Percentiles rank a stretch among this genome's conserved stretches.
These are phyloP conservation scores for Laticauda colubrina DNA, from an alignment of 2,113 vertebrate genomes.

Conservation along the genomic window DNA sequence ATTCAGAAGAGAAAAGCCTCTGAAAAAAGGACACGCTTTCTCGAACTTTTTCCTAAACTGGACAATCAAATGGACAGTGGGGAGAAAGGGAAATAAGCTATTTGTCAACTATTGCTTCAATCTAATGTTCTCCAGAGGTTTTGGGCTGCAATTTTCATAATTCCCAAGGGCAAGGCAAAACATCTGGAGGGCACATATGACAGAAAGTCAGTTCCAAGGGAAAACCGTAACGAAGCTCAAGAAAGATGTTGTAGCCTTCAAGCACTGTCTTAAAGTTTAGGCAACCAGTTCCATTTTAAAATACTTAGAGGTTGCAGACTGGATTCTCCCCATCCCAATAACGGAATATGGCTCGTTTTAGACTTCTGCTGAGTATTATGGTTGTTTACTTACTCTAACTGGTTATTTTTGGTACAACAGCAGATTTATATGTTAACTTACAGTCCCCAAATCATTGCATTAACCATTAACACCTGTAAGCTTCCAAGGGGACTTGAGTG, in stretches of 20 bases:
- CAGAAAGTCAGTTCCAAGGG: not conserved
- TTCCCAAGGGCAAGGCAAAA: not conserved
- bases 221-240: not conserved
- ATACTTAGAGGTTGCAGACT: not conserved
- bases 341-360: not conserved
- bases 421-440: not conserved
- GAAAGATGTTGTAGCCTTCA: not conserved
- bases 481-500: not conserved
- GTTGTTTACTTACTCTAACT: not conserved
- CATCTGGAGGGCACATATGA: not conserved
- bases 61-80: not conserved
- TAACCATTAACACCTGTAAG: not conserved
- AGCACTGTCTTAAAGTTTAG: not conserved
- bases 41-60: not conserved
- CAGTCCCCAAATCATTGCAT: not conserved
- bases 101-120: not conserved
- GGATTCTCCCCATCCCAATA: not conserved
- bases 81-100: not conserved
- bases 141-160: not conserved
- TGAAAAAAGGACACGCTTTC: not conserved
- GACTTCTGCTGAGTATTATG: not conserved
- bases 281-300: not conserved
- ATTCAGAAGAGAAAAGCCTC: not conserved
- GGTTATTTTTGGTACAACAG: not conserved
- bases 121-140: not conserved